phyloP scores from a whole-genome alignment of 2,888 invertebrate species.

The Cybosia mesomella region DNA sequence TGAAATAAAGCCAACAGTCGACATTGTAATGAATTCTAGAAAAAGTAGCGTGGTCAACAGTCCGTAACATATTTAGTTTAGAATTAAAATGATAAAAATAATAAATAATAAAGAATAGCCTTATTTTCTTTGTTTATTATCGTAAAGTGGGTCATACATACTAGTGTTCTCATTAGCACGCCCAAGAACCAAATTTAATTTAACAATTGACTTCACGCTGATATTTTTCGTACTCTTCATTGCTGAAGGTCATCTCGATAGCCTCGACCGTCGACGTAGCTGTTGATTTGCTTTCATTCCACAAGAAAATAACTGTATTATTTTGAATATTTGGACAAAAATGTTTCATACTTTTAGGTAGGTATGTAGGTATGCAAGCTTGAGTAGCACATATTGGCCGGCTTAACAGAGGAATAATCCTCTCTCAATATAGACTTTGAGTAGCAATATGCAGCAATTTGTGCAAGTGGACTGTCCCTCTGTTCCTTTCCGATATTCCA shows the following conservation, averaged over 20 bases:
- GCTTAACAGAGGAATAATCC: background rate
- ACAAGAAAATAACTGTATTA: background rate
- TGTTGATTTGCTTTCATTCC: background rate
- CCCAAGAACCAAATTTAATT: background rate
- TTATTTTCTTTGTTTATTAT: background rate
- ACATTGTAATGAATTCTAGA: background rate
- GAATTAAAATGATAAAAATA: background rate
- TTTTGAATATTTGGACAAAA: background rate
- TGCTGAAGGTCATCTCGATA: background rate
- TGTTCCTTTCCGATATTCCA: background rate
- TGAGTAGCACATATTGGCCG: background rate
- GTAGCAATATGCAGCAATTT: background rate
- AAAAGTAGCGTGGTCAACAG: background rate
- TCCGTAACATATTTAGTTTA: constrained; percentile 1
- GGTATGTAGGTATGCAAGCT: too few species aligned
- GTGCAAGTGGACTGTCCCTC: background rate
- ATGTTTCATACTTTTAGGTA: too few species aligned
- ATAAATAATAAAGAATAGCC: background rate
- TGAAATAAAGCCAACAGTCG: background rate
- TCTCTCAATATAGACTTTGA: background rate
- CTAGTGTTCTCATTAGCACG: background rate
- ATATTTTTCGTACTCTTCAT: background rate
- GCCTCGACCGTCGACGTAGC: background rate
- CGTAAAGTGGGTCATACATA: constrained; percentile 4
- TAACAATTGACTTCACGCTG: background rate